phyloP scores from a whole-genome alignment of 2,113 vertebrate genomes.

The Oenanthe oenanthe region DNA sequence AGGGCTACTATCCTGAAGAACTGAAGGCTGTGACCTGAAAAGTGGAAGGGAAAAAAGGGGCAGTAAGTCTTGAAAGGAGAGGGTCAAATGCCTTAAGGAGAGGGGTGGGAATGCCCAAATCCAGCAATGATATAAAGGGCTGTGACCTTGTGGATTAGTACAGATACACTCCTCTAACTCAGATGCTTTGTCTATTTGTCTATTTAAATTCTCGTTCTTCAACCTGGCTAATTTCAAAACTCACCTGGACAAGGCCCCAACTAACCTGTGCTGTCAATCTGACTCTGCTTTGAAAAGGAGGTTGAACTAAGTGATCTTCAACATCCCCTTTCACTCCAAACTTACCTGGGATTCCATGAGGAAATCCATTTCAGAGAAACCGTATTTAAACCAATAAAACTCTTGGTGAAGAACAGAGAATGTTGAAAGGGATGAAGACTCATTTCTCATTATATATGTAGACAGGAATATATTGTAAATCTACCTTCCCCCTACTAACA shows the following conservation, averaged over 20 bases:
- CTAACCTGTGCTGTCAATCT: background rate
- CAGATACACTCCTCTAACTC: background rate
- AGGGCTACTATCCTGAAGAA: background rate
- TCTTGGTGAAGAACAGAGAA: background rate
- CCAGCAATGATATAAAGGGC: background rate
- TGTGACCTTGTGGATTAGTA: background rate
- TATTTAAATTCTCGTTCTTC: background rate
- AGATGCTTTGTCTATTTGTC: background rate
- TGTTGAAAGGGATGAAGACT: background rate
- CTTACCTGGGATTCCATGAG: background rate
- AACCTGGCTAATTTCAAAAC: background rate
- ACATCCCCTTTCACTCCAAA: background rate
- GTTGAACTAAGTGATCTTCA: background rate
- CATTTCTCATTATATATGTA: background rate
- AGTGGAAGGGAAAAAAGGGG: background rate
- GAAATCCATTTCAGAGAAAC: background rate
- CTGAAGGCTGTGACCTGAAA: background rate
- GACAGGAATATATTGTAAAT: background rate
- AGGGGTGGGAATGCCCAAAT: background rate
- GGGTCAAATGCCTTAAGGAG: background rate
- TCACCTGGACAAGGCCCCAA: background rate
- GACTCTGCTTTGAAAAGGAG: background rate
- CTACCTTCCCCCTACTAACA: background rate
- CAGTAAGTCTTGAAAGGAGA: background rate
- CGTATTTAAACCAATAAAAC: background rate